These are phyloP conservation scores for Semnopithecus entellus DNA, from an alignment of 2,113 vertebrate genomes.

Conservation along the genomic window DNA sequence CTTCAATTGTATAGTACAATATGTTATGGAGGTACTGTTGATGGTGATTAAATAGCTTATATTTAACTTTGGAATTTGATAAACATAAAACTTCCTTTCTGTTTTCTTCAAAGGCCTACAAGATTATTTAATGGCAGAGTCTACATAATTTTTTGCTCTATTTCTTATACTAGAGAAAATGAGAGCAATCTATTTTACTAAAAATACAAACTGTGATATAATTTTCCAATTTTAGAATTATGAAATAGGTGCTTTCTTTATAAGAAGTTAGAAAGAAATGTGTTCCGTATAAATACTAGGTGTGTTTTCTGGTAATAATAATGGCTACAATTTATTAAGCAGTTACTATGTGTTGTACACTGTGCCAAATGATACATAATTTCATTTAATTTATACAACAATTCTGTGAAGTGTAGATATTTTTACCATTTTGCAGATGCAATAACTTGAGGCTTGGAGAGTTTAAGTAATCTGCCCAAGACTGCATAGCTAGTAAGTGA, in stretches of 20 bases:
- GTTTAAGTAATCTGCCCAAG: conserved; percentile 32
- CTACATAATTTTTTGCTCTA: conserved; percentile 41
- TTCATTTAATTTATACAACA: conserved; percentile 38
- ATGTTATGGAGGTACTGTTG: neutral
- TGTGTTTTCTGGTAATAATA: conserved; percentile 42
- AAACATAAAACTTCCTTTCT: conserved; percentile 35
- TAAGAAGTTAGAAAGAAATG: conserved; percentile 39
- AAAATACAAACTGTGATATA: conserved; percentile 55
- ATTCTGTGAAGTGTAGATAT: conserved; percentile 43
- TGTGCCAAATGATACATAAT: conserved; percentile 37
- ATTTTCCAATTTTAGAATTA: conserved; percentile 55
- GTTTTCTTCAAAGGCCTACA: neutral
- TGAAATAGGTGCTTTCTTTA: neutral
- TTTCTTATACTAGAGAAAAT: conserved; percentile 43
- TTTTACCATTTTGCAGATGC: conserved; percentile 34
- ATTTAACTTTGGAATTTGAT: conserved; percentile 40
- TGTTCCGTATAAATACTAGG: conserved; percentile 24
- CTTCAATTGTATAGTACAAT: conserved; percentile 13
- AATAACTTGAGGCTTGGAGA: conserved; percentile 37
- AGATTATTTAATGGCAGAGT: conserved; percentile 49
- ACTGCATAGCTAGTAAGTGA: neutral
- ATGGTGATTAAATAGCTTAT: conserved; percentile 35
- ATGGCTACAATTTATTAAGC: conserved; percentile 15
- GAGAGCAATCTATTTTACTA: conserved; percentile 37
- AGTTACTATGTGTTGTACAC: conserved; percentile 21